Percentiles rank a stretch among this genome's conserved stretches.
Evolutionary conservation across 2,113 vertebrate species (phyloP).

Genomic region (Lates calcarifer): DNA sequence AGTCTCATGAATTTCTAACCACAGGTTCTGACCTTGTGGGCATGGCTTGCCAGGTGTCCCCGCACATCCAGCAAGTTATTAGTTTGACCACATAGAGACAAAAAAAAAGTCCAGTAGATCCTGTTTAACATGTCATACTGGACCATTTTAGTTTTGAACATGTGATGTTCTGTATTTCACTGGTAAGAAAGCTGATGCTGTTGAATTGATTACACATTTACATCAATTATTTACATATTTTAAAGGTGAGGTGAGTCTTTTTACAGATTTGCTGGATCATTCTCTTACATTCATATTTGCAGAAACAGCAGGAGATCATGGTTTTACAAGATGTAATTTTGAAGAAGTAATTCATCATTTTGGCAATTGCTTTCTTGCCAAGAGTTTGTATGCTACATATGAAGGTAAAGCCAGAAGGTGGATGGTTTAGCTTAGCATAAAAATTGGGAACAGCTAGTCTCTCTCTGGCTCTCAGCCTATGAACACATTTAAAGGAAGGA

Average conservation of each 20-base stretch:
- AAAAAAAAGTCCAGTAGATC: conserved; percentile 15
- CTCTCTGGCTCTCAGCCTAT: too few species aligned
- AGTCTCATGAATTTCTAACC: conserved; percentile 63
- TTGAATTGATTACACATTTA: background rate
- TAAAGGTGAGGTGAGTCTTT: background rate
- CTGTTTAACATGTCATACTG: background rate
- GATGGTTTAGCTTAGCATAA: too few species aligned
- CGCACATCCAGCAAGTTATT: conserved; percentile 19
- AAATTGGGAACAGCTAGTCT: too few species aligned
- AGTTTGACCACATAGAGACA: conserved; percentile 27
- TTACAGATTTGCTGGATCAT: too few species aligned
- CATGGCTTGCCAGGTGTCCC: conserved; percentile 29
- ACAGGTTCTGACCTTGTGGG: conserved; percentile 43
- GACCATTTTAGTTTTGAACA: background rate
- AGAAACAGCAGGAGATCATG: too few species aligned
- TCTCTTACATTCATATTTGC: too few species aligned
- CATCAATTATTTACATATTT: background rate
- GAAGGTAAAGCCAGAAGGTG: too few species aligned
- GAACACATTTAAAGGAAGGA: too few species aligned
- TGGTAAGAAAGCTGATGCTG: background rate
- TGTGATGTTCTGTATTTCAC: background rate
- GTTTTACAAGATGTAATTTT: too few species aligned
- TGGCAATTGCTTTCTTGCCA: too few species aligned
- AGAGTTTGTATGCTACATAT: too few species aligned
- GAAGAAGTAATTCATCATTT: too few species aligned